These are phyloP conservation scores for Sinocyclocheilus rhinocerous DNA, from an alignment of 2,113 vertebrate species.

Conservation along the genomic window DNA sequence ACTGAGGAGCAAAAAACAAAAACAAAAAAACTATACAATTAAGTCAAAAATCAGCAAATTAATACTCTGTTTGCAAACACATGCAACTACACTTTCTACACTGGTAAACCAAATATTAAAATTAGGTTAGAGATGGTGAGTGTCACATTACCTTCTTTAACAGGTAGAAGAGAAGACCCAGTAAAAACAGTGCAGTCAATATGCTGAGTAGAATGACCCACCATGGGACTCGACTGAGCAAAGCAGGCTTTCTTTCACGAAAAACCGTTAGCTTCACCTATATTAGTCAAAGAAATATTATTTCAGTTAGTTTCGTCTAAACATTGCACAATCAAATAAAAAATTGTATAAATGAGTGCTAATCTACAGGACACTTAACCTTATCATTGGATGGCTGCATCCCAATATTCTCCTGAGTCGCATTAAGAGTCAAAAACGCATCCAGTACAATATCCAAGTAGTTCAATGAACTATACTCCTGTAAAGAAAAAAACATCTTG, in stretches of 20 bases:
- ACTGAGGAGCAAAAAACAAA: constrained; percentile 50
- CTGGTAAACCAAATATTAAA: neutral
- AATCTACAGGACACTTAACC: constrained; percentile 67
- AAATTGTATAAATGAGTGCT: neutral
- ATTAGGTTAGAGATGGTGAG: neutral
- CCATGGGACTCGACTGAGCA: constrained; percentile 65
- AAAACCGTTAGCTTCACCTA: constrained; percentile 91
- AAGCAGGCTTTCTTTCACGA: constrained; percentile 64
- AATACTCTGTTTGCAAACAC: neutral
- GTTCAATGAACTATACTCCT: constrained; percentile 90
- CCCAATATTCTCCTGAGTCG: constrained; percentile 81
- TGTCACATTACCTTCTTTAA: constrained; percentile 65
- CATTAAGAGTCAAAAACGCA: constrained; percentile 80
- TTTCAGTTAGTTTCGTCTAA: neutral
- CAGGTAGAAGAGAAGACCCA: constrained; percentile 55
- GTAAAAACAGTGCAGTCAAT: constrained; percentile 59
- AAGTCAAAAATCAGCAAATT: neutral
- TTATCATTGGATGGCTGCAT: constrained; percentile 79
- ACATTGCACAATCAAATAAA: neutral
- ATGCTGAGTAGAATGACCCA: constrained; percentile 72
- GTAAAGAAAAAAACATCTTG: constrained; percentile 3
- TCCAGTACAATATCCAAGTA: constrained; percentile 84
- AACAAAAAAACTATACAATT: neutral
- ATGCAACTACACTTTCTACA: neutral
- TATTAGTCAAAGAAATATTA: neutral